phyloP scores from a whole-genome alignment of 2,113 vertebrate genomes.

The Elephas maximus region DNA sequence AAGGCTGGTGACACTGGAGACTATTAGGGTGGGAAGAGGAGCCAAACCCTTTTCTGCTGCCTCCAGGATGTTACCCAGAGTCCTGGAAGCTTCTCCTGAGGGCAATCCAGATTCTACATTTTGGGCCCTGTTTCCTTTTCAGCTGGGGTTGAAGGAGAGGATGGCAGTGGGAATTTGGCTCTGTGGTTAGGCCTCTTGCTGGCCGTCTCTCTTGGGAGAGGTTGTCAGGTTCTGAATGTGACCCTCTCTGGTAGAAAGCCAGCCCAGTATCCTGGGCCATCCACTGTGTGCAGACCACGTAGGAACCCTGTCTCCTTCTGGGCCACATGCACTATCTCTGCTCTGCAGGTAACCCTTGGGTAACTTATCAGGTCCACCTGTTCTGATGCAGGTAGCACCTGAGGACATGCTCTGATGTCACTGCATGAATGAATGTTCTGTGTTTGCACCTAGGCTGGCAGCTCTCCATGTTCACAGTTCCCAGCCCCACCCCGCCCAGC shows the following conservation, averaged over 20 bases:
- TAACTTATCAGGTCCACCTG: neutral
- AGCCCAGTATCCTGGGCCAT: neutral
- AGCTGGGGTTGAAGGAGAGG: neutral
- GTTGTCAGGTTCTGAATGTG: neutral
- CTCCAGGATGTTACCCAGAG: neutral
- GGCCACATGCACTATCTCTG: neutral
- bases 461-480: conserved; percentile 27
- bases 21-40: neutral
- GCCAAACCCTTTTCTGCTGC: neutral
- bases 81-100: neutral
- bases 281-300: neutral
- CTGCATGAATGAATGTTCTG: neutral
- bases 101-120: neutral
- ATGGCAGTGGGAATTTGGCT: neutral
- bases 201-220: neutral
- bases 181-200: neutral
- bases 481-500: neutral
- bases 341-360: neutral
- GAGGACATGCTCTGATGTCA: neutral
- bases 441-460: conserved; percentile 56
- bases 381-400: neutral
- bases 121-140: neutral
- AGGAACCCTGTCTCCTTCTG: neutral
- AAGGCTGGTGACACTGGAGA: neutral
- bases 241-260: neutral